Evolutionary conservation across 2,888 invertebrate species (phyloP), one percentile per base, ranked within the genome.

Genomic region (Netelia fuscicornis): DNA sequence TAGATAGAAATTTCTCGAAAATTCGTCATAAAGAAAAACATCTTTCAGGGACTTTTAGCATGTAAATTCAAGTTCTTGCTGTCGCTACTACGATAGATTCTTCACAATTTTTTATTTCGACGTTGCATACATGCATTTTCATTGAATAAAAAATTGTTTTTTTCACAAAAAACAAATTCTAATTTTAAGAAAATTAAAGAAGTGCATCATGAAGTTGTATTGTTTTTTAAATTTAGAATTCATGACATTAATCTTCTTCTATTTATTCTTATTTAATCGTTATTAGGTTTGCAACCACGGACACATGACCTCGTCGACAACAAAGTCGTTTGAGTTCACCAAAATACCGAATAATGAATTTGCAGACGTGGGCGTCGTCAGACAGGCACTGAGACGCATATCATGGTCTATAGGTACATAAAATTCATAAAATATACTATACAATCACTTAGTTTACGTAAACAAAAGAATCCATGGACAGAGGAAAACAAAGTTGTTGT

Each of bases 401-500:
- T 48, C 2, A 2, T 11, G 3, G 13, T 48, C 3, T 37, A 13
- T 48, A 48, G 10, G 1, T 48, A 48, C 20, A 58, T 58, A 20
- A 17, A 58, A 58, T 9, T 20, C 20, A 23, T 10, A 58, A 58
- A 58, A 20, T 20, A 20, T 58, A n/a, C n/a, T n/a, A 17, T 58
- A 20, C 9, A 17, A 42, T 67, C 56, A 67, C 25, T 67, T 42
- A 58, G 44, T 56, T 10, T 48, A 75, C 13, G 10, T 48, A 17
- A 9, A 6, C 25, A 11, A 13, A 62, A 20, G 13, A 68, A 20
- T 37, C 2, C 37, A 56, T 37, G 42, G 54, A 30, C 30, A n/a
- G 17, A 11, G 6, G 11, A 30, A 62, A 70, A 60, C 68, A 78
- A 52, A 62, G 62, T 70, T 67, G 56, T 56, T 70, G 60, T 78